phyloP scores from a whole-genome alignment of 1,140 invertebrate genomes.

The Drosophila sechellia region DNA sequence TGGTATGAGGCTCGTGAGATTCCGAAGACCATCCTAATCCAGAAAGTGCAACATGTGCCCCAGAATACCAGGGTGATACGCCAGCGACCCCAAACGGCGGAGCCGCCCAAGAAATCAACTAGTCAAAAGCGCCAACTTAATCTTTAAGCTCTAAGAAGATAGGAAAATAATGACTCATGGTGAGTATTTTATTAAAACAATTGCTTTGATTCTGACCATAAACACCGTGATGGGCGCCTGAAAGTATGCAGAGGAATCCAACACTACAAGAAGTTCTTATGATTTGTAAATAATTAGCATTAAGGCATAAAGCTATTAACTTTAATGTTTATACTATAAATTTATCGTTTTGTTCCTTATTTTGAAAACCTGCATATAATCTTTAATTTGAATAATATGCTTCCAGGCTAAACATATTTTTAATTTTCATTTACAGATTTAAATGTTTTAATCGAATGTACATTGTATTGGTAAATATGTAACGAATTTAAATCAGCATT shows the following conservation, averaged over 20 bases:
- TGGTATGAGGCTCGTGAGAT: slow-evolving; percentile 53
- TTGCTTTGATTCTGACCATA: no score
- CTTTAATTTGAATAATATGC: no score
- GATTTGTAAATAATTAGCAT: no score
- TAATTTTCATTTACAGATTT: neutral
- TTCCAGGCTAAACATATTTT: no score
- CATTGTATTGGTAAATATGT: neutral
- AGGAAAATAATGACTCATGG: neutral
- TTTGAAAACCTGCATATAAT: no score
- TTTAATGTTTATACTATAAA: no score
- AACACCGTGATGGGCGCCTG: no score
- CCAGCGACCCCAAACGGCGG: neutral
- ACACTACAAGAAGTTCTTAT: no score
- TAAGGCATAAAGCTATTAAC: no score
- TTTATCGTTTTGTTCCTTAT: no score
- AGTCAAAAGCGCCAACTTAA: neutral
- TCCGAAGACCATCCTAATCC: slow-evolving; percentile 30
- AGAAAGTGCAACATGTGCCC: slow-evolving; percentile 19
- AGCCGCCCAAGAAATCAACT: neutral
- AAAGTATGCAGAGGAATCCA: no score
- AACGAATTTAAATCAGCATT: neutral
- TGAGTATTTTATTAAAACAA: neutral
- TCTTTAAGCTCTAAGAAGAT: neutral
- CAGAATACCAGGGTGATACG: slow-evolving; percentile 13
- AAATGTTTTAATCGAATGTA: neutral